Conservation (phyloP, 2,888 invertebrate genomes). For the Chaitophorus viminalis region DNA sequence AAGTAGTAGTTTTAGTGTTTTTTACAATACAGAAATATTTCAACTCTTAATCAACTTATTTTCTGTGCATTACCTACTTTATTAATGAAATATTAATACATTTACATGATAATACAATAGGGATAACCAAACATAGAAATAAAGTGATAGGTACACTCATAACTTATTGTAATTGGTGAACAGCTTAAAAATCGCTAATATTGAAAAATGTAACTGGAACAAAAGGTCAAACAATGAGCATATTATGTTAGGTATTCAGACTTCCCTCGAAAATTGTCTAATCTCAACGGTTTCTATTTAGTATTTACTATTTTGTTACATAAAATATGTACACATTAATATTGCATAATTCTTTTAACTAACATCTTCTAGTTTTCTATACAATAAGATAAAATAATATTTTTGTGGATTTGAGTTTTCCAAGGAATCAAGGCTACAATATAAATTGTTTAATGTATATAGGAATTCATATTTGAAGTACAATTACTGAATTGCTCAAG, state of each 20-base stretch:
- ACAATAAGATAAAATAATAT: background rate
- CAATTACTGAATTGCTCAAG: too few species aligned
- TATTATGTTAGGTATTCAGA: background rate
- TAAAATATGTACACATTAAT: conserved; percentile 2
- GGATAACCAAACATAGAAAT: background rate
- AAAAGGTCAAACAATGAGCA: background rate
- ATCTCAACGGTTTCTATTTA: background rate
- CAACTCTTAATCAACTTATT: background rate
- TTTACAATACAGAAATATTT: background rate
- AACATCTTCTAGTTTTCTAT: background rate
- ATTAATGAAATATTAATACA: background rate
- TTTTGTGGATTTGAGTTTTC: background rate
- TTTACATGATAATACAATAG: background rate
- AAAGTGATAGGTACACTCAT: background rate
- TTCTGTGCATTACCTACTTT: too few species aligned
- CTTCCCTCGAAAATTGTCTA: background rate
- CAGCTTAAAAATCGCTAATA: background rate
- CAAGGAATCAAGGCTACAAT: background rate
- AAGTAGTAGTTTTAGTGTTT: background rate
- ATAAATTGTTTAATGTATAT: background rate
- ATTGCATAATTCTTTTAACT: background rate
- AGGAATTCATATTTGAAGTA: too few species aligned
- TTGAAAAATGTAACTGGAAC: too few species aligned
- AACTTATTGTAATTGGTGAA: background rate
- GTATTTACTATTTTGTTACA: background rate